A percentile compares a stretch with the other conserved stretches of the same genome.
Evolutionary conservation across 2,888 invertebrate species (phyloP).

Genomic region (Lepidocyrtinus sp.): DNA sequence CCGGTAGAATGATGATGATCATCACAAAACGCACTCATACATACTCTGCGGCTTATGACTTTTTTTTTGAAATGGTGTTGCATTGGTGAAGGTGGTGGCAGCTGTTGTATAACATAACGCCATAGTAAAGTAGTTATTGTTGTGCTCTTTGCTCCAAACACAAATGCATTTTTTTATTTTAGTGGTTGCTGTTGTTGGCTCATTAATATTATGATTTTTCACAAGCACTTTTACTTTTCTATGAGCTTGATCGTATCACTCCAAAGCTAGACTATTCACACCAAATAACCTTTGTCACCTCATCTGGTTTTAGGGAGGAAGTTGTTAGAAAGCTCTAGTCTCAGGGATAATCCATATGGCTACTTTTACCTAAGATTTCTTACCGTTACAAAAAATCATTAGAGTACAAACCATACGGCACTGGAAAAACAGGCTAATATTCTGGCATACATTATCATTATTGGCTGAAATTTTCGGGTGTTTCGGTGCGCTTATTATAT

Average conservation of each 20-base stretch:
- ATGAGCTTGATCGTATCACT: neutral
- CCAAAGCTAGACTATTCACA: neutral
- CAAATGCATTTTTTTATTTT: neutral
- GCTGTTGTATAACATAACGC: neutral
- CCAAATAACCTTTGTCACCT: conserved; percentile 30
- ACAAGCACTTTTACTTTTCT: neutral
- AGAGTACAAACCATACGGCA: neutral
- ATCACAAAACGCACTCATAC: neutral
- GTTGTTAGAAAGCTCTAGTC: conserved; percentile 24
- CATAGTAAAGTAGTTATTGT: no score
- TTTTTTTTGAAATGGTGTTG: conserved; percentile 29
- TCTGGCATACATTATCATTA: neutral
- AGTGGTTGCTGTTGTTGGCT: neutral
- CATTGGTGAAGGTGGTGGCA: no score
- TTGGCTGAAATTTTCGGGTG: no score
- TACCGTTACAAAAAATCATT: neutral
- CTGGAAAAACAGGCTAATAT: neutral
- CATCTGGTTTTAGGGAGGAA: conserved; percentile 35
- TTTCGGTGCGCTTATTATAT: neutral
- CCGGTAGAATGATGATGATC: neutral
- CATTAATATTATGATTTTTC: neutral
- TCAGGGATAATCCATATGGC: conserved; percentile 46
- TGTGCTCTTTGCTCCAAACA: neutral
- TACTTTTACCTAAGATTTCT: neutral
- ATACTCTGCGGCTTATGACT: conserved; percentile 21